These are phyloP conservation scores for Drosophila bocki DNA, from an alignment of 1,140 invertebrate species.

Conservation along the genomic window DNA sequence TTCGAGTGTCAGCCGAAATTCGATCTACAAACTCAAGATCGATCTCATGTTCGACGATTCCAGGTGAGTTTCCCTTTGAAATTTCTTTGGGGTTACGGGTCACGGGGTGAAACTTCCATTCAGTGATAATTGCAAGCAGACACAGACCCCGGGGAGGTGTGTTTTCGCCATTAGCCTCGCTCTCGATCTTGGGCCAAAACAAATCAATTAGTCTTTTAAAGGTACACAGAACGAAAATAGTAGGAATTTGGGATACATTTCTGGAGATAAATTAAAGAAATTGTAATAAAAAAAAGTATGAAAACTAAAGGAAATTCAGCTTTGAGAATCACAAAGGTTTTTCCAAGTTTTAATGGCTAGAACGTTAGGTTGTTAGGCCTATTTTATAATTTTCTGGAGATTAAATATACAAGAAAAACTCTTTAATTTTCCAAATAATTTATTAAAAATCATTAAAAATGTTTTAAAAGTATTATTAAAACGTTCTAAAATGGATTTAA, in stretches of 20 bases:
- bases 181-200: conserved; percentile 41
- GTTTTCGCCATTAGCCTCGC: conserved; percentile 43
- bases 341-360: not conserved
- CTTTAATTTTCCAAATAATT: not conserved
- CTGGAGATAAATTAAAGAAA: too few species aligned
- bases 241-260: too few species aligned
- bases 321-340: not conserved
- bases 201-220: conserved; percentile 38
- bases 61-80: conserved; percentile 73
- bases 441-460: not conserved
- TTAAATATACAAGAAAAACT: not conserved
- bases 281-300: not conserved
- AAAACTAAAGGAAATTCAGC: not conserved
- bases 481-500: not conserved
- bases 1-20: conserved; percentile 87
- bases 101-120: conserved; percentile 15
- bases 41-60: conserved; percentile 93
- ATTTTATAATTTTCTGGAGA: not conserved
- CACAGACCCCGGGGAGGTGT: conserved; percentile 36
- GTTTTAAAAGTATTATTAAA: not conserved
- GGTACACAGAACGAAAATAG: conserved; percentile 1
- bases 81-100: not conserved
- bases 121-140: conserved; percentile 28
- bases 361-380: not conserved
- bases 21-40: conserved; percentile 92